These are phyloP conservation scores for Ophthalmotilapia sp. DNA, from an alignment of 2,113 vertebrate species.

Conservation along the genomic window DNA sequence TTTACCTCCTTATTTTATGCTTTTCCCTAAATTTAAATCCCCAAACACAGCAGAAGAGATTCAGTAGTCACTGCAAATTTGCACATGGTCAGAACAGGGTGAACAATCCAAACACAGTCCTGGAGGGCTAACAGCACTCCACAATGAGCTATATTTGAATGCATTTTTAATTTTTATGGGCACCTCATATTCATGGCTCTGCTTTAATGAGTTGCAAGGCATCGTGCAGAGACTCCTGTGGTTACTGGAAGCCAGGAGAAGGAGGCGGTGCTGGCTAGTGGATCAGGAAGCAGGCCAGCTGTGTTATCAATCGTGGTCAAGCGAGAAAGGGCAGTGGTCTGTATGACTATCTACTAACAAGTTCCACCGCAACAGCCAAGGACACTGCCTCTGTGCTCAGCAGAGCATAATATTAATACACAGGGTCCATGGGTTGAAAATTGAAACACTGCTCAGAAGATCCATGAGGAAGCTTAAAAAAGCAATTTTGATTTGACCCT, in stretches of 20 bases:
- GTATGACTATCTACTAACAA: background rate
- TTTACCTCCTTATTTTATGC: background rate
- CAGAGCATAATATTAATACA: background rate
- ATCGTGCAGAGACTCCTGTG: background rate
- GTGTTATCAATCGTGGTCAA: background rate
- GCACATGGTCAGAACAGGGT: background rate
- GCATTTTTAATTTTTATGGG: background rate
- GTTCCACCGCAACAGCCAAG: background rate
- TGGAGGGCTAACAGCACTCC: background rate
- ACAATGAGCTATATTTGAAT: background rate
- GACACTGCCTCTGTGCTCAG: background rate
- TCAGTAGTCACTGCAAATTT: background rate
- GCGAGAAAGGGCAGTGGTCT: background rate
- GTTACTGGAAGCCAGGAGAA: background rate
- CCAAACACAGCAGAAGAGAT: background rate
- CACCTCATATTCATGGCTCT: background rate
- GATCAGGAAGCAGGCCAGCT: background rate
- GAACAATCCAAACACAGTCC: background rate
- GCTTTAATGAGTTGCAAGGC: background rate
- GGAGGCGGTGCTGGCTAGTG: background rate
- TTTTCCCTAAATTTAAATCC: too few relatives aligned
- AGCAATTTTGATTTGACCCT: background rate
- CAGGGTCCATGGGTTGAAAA: background rate
- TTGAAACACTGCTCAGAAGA: background rate
- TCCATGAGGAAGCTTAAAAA: background rate